phyloP scores from a whole-genome alignment of 1,140 invertebrate species.

The Aphelinus atriplicis region DNA sequence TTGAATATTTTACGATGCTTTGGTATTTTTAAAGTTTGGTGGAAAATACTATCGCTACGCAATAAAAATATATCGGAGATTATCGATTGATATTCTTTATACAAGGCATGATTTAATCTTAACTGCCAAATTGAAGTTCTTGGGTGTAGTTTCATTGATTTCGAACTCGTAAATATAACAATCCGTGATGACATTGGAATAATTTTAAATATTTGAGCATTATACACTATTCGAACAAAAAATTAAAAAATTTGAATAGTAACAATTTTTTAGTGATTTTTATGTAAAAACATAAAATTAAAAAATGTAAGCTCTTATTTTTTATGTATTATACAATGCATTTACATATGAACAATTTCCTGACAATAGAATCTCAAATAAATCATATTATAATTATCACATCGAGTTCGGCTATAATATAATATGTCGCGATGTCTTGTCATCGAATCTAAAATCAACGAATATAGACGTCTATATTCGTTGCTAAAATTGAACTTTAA shows the following conservation, averaged over 20 bases:
- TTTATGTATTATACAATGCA: slow-evolving; percentile 18
- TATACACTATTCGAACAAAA: slow-evolving; percentile 4
- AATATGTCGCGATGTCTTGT: too few relatives aligned
- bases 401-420: too few relatives aligned
- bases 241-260: background rate
- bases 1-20: background rate
- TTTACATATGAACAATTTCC: slow-evolving; percentile 26
- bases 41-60: background rate
- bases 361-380: slow-evolving; percentile 35
- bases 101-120: slow-evolving; percentile 6
- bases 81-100: background rate
- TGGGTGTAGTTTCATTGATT: background rate
- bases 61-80: slow-evolving; percentile 11
- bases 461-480: too few relatives aligned
- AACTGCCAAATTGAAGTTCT: slow-evolving; percentile 12
- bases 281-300: slow-evolving; percentile 6
- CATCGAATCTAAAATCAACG: too few relatives aligned
- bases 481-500: slow-evolving; percentile 28
- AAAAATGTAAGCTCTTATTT: background rate
- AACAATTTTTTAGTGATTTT: background rate
- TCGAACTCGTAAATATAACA: too few relatives aligned
- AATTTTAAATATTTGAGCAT: too few relatives aligned
- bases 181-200: too few relatives aligned
- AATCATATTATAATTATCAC: slow-evolving; percentile 4
- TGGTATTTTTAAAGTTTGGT: background rate